A percentile compares a stretch with the other conserved stretches of the same genome.
Conservation (phyloP, 2,113 vertebrate species). For the Perca flavescens region DNA sequence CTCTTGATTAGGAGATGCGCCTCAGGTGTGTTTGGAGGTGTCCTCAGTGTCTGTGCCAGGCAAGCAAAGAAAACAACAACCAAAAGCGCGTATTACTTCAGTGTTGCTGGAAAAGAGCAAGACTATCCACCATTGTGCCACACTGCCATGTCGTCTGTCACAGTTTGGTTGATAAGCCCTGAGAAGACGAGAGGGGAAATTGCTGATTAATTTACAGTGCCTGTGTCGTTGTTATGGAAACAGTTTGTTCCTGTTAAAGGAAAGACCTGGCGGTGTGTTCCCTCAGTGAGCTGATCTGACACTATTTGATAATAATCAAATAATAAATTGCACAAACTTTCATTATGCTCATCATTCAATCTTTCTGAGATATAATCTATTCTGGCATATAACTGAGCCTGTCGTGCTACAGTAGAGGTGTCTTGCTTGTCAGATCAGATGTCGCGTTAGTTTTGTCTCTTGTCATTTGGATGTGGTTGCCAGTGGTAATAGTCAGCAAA, state of each 20-base stretch:
- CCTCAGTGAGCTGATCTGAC: background rate
- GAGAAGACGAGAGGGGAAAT: slow-evolving; percentile 40
- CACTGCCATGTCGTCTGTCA: slow-evolving; percentile 19
- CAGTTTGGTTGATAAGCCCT: background rate
- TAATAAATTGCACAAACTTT: background rate
- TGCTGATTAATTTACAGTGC: slow-evolving; percentile 66
- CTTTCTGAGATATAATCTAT: background rate
- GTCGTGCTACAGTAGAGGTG: background rate
- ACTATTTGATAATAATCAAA: slow-evolving; percentile 1
- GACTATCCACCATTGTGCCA: background rate
- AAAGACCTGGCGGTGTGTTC: slow-evolving; percentile 45
- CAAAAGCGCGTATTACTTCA: background rate
- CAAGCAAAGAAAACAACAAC: no score
- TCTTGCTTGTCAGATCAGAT: slow-evolving; percentile 15
- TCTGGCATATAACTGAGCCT: background rate
- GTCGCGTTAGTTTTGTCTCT: background rate
- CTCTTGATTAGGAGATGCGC: no score
- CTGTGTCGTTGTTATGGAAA: slow-evolving; percentile 72
- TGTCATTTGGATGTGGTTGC: slow-evolving; percentile 1
- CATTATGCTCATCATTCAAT: background rate
- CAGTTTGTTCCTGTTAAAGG: slow-evolving; percentile 55
- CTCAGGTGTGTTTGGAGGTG: no score
- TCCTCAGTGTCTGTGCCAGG: no score
- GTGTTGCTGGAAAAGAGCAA: background rate
- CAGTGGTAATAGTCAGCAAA: slow-evolving; percentile 7